Conservation (phyloP, 2,888 invertebrate genomes). For the Troides helena region DNA sequence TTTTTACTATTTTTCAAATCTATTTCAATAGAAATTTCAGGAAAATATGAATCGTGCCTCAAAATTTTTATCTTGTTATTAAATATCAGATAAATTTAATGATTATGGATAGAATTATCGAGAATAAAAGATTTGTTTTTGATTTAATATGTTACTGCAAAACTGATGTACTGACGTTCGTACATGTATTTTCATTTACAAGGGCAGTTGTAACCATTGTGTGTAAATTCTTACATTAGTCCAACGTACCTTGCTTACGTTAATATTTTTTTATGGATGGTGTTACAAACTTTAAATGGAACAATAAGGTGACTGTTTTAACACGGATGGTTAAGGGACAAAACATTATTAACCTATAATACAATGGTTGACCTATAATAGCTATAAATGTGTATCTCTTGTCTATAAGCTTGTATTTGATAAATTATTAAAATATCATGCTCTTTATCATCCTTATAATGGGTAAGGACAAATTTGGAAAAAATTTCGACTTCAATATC, state of each 20-base stretch:
- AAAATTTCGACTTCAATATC: no score
- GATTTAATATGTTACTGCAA: constrained; percentile 19
- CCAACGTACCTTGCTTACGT: constrained; percentile 8
- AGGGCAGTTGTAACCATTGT: constrained; percentile 40
- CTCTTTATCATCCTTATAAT: no score
- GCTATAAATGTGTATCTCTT: neutral
- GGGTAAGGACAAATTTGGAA: no score
- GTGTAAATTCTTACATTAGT: constrained; percentile 39
- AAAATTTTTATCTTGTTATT: neutral
- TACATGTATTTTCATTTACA: constrained; percentile 35
- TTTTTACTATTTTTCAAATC: neutral
- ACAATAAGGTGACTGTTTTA: constrained; percentile 26
- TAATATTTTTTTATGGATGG: constrained; percentile 12
- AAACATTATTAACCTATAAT: constrained; percentile 17
- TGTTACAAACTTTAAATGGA: constrained; percentile 25
- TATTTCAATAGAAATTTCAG: neutral
- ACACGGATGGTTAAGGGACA: constrained; percentile 8
- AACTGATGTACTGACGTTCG: constrained; percentile 33
- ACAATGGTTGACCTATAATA: constrained; percentile 1
- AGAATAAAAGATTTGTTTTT: neutral
- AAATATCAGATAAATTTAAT: neutral
- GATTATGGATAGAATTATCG: neutral
- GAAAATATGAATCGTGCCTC: neutral
- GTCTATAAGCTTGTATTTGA: neutral
- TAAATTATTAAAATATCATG: neutral